These are phyloP conservation scores for Formica selysi DNA, from an alignment of 1,140 invertebrate species.

Conservation along the genomic window DNA sequence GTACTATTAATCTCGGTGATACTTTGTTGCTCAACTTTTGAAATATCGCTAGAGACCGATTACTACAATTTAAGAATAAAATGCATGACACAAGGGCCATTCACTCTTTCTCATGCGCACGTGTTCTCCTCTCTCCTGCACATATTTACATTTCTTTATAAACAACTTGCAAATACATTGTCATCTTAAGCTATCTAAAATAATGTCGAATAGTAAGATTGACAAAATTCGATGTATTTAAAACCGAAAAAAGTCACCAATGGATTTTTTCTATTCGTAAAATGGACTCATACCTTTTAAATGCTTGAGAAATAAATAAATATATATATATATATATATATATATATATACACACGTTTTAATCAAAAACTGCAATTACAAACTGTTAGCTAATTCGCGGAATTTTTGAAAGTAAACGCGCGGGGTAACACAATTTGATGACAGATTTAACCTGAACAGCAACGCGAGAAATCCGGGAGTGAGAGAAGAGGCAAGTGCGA, in stretches of 20 bases:
- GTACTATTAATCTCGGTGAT: conserved; percentile 39
- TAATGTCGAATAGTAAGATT: not conserved
- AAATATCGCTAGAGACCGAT: conserved; percentile 8
- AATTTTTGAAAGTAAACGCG: not conserved
- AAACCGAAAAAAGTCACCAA: not conserved
- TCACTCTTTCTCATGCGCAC: not conserved
- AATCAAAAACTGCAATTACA: not conserved
- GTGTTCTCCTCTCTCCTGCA: not conserved
- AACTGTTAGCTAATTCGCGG: not conserved
- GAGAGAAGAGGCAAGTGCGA: conserved; percentile 46
- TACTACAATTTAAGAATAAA: conserved; percentile 4
- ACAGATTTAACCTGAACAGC: conserved; percentile 12
- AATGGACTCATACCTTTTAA: not conserved
- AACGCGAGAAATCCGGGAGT: conserved; percentile 15
- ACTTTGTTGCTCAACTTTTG: conserved; percentile 46
- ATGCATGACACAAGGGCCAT: not conserved
- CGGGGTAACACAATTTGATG: conserved; percentile 1
- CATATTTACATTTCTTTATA: not conserved
- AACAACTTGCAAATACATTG: not conserved
- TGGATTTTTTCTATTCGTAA: not conserved
- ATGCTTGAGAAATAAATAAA: not conserved
- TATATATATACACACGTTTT: not conserved
- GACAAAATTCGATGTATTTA: not conserved
- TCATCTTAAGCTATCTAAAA: not conserved
- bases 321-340: no score